Evolutionary conservation across 2,888 invertebrate species (phyloP).

Genomic region (Thecocarcelia acutangulata): DNA sequence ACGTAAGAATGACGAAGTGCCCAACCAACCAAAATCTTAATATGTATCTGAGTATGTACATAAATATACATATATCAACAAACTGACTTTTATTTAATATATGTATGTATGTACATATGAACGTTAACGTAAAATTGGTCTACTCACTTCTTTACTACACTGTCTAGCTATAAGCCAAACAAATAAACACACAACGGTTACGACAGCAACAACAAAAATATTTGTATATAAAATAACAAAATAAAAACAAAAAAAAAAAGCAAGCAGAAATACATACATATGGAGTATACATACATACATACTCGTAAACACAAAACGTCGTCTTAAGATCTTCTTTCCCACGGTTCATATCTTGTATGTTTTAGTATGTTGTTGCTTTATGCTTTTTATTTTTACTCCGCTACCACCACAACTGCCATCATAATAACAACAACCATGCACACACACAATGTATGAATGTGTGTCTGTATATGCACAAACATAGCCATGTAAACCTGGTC

Average conservation of each 20-base stretch:
- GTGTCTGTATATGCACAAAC: not conserved
- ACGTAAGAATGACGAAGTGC: conserved; percentile 25
- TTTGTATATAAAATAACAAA: conserved; percentile 13
- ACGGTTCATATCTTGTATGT: conserved; percentile 81
- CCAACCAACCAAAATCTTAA: conserved; percentile 18
- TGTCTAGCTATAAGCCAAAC: conserved; percentile 59
- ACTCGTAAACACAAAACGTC: conserved; percentile 70
- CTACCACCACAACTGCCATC: conserved; percentile 71
- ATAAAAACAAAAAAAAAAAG: conserved; percentile 59
- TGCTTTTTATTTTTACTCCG: conserved; percentile 58
- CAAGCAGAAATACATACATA: conserved; percentile 30
- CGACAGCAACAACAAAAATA: conserved; percentile 20
- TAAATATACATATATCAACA: too few species aligned
- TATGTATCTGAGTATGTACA: not conserved
- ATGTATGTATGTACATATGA: not conserved
- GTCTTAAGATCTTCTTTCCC: conserved; percentile 81
- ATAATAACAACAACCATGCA: conserved; percentile 62
- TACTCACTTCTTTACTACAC: conserved; percentile 11
- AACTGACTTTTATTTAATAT: too few species aligned
- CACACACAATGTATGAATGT: too few species aligned
- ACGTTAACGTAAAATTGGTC: conserved; percentile 9
- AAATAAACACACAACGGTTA: conserved; percentile 51
- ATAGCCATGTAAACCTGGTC: conserved; percentile 68
- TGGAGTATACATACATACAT: too few species aligned
- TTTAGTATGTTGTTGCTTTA: conserved; percentile 70